A percentile compares a stretch with the other conserved stretches of the same genome.
phyloP scores from a whole-genome alignment of 2,888 invertebrate species.

The Brachylomia viminalis region DNA sequence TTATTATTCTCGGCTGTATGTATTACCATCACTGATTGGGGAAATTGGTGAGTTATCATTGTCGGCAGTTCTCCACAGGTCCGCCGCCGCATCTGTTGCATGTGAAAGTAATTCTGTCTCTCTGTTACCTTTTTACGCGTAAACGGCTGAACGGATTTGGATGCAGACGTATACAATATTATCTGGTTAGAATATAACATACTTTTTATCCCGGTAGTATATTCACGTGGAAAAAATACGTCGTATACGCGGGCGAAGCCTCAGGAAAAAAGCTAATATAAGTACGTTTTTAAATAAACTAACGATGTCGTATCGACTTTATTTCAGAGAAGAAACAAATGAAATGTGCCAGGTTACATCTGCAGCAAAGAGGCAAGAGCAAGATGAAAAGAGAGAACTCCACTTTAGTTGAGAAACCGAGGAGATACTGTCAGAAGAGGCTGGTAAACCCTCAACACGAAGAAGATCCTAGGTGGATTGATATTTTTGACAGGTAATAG shows the following conservation, averaged over 20 bases:
- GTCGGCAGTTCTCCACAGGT: too few species aligned
- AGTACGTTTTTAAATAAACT: background rate
- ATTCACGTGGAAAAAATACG: background rate
- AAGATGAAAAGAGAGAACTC: conserved; percentile 62
- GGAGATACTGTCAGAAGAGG: conserved; percentile 85
- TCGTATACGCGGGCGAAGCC: background rate
- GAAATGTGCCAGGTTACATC: conserved; percentile 84
- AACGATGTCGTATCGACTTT: background rate
- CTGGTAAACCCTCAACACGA: conserved; percentile 84
- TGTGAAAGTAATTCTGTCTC: too few species aligned
- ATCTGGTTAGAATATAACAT: background rate
- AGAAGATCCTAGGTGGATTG: conserved; percentile 83
- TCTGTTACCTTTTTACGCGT: background rate
- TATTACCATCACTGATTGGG: too few species aligned
- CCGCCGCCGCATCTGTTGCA: too few species aligned
- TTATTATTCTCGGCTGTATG: too few species aligned
- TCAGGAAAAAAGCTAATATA: background rate
- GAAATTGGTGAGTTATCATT: too few species aligned
- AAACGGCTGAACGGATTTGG: background rate
- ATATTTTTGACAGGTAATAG: conserved; percentile 74
- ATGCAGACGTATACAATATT: background rate
- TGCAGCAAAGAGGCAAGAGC: conserved; percentile 81
- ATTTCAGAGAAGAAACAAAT: conserved; percentile 68
- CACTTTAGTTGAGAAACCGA: conserved; percentile 71
- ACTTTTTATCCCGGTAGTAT: background rate